Conservation (phyloP, 2,888 invertebrate species). For the Hirtodrosophila cameraria region DNA sequence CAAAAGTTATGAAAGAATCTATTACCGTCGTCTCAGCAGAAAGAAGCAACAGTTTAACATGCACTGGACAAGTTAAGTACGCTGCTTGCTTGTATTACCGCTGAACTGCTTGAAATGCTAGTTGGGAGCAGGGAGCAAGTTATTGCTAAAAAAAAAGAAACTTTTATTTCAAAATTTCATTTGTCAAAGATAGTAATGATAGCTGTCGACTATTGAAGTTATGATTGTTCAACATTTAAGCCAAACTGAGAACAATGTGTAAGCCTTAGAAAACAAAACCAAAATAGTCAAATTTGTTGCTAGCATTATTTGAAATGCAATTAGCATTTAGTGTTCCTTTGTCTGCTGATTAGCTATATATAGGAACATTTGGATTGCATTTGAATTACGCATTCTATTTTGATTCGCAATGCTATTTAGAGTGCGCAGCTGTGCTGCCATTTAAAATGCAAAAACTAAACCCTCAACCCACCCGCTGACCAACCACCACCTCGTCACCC, state of each 20-base stretch:
- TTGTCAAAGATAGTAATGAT: too few species aligned
- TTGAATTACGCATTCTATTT: slow-evolving; percentile 50
- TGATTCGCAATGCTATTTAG: slow-evolving; percentile 43
- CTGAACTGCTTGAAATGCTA: too few species aligned
- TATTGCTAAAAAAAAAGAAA: too few species aligned
- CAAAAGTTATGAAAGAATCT: too few species aligned
- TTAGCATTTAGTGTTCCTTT: slow-evolving; percentile 39
- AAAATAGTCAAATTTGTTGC: neutral
- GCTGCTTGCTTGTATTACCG: too few species aligned
- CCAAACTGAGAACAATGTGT: neutral
- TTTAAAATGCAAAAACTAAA: slow-evolving; percentile 25
- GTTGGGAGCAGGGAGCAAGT: too few species aligned
- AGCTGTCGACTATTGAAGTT: too few species aligned
- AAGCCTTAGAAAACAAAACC: neutral
- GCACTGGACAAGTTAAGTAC: too few species aligned
- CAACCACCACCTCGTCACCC: neutral
- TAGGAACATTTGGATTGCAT: slow-evolving; percentile 33
- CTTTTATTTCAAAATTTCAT: too few species aligned
- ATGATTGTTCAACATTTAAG: too few species aligned
- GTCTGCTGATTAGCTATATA: slow-evolving; percentile 43
- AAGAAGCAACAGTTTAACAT: too few species aligned
- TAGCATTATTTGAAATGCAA: slow-evolving; percentile 12
- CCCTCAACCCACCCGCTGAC: neutral
- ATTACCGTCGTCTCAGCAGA: too few species aligned
- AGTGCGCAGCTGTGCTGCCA: slow-evolving; percentile 48